A percentile compares a stretch with the other conserved stretches of the same genome.
Evolutionary conservation across 1,140 invertebrate species (phyloP).

Genomic region (Copidosoma floridanum): DNA sequence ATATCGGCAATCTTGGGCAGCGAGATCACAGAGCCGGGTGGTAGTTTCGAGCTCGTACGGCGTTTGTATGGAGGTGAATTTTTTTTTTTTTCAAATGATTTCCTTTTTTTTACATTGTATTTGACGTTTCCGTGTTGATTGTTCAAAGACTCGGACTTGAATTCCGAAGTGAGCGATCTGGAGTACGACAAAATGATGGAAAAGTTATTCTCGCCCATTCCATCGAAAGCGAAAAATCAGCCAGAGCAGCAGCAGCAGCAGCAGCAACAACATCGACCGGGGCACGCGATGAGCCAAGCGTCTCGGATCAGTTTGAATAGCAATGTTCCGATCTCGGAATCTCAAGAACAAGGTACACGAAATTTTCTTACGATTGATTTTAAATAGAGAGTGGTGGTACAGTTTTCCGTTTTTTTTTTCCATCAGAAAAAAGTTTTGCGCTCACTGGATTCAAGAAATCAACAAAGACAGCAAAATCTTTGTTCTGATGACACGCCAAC

Average conservation of each 20-base stretch:
- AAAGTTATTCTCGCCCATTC: constrained; percentile 10
- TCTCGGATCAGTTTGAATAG: neutral
- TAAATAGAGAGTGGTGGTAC: no score
- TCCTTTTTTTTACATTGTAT: no score
- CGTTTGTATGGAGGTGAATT: constrained; percentile 15
- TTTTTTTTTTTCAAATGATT: no score
- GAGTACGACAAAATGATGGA: constrained; percentile 12
- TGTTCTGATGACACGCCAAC: no score
- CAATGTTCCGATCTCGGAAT: neutral
- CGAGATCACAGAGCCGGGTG: constrained; percentile 18
- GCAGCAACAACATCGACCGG: no score
- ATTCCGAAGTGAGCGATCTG: constrained; percentile 9
- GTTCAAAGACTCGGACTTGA: neutral
- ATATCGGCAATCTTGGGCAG: constrained; percentile 21
- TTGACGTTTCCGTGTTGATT: no score
- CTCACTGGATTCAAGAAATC: no score
- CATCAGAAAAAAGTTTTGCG: no score
- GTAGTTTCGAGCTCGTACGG: constrained; percentile 12
- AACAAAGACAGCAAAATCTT: no score
- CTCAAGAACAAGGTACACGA: neutral
- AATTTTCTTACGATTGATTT: no score
- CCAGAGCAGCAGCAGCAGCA: neutral
- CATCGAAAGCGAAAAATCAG: neutral
- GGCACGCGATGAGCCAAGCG: no score
- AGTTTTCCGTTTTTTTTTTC: no score